Evolutionary conservation across 2,797 vertebrate genomes (phyloP).

Genomic region (Tokudaia muenninki): DNA sequence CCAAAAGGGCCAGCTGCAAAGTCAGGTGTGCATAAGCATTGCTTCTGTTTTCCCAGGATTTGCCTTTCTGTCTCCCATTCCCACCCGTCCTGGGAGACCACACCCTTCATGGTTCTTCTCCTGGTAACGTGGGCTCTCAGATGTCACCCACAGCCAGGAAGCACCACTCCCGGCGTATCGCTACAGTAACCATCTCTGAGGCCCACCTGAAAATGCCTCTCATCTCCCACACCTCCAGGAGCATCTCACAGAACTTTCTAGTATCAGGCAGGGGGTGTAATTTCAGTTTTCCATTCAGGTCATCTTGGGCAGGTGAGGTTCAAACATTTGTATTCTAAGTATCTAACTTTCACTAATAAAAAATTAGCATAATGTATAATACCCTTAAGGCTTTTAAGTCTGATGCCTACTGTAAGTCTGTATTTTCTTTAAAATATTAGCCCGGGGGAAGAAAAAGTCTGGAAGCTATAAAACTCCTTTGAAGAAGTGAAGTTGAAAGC

Average conservation of each 20-base stretch:
- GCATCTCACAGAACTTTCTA: neutral
- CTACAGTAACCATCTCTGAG: neutral
- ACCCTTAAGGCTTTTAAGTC: neutral
- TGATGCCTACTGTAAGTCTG: neutral
- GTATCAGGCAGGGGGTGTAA: fast-evolving
- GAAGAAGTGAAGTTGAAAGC: neutral
- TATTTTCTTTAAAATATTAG: conserved; percentile 38
- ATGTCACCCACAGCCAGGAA: neutral
- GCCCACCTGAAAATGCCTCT: neutral
- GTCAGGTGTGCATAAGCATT: neutral
- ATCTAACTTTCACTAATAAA: conserved; percentile 21
- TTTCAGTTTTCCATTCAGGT: neutral
- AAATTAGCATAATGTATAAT: neutral
- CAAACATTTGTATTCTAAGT: neutral
- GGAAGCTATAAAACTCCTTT: neutral
- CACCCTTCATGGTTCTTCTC: neutral
- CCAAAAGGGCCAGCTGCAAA: too few species aligned
- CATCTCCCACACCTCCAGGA: neutral
- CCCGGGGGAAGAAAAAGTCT: neutral
- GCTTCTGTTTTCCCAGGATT: neutral
- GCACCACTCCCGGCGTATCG: neutral
- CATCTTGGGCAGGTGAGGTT: neutral
- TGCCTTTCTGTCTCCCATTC: neutral
- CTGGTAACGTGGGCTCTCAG: neutral
- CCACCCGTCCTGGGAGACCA: neutral